These are phyloP conservation scores for Megalops cyprinoides DNA, from an alignment of 2,797 vertebrate genomes.

Conservation along the genomic window DNA sequence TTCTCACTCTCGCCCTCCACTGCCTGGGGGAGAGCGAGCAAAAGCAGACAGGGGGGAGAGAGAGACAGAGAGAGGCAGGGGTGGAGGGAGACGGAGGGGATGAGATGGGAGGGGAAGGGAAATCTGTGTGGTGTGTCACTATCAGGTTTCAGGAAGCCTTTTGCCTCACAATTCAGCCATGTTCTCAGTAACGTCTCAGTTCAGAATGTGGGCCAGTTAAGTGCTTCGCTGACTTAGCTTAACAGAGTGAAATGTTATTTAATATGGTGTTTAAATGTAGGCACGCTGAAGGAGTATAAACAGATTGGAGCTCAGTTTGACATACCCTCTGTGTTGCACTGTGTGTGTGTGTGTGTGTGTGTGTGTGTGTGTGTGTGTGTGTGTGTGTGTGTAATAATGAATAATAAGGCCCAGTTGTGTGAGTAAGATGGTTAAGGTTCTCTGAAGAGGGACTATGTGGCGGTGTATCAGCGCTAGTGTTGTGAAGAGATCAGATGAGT, in stretches of 20 bases:
- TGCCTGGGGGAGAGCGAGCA: slow-evolving; percentile 42
- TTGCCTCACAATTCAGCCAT: neutral
- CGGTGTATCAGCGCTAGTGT: neutral
- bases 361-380: neutral
- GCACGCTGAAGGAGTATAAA: neutral
- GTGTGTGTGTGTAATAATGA: neutral
- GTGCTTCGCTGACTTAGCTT: too few relatives aligned
- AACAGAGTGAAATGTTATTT: too few relatives aligned
- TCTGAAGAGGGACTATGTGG: too few relatives aligned
- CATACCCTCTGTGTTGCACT: neutral
- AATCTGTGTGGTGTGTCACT: neutral
- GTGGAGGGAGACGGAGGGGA: neutral
- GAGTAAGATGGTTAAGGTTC: too few relatives aligned
- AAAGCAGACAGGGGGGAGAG: neutral
- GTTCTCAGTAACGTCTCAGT: neutral
- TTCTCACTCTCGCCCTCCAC: slow-evolving; percentile 66
- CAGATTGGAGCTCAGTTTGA: neutral
- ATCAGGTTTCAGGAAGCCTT: neutral
- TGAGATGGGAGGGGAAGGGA: neutral
- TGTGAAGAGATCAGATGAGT: slow-evolving; percentile 2
- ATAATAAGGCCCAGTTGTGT: neutral
- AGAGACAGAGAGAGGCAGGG: neutral
- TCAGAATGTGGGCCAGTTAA: neutral
- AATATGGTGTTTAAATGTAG: neutral
- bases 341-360: neutral